phyloP scores from a whole-genome alignment of 2,113 vertebrate genomes.

The Corvus cornix region DNA sequence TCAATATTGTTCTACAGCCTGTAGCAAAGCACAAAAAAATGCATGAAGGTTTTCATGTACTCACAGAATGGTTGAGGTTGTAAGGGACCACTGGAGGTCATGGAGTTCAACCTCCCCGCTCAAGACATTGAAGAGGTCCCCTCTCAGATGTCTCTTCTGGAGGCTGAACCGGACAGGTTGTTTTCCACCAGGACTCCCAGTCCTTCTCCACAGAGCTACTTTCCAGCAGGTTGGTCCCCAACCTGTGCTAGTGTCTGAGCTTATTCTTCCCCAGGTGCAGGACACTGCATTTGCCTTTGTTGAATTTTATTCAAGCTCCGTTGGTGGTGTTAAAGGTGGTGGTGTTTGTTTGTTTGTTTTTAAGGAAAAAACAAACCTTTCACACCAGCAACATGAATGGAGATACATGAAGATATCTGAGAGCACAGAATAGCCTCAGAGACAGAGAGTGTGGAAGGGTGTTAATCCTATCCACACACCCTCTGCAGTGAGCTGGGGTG shows the following conservation, averaged over 20 bases:
- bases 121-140: neutral
- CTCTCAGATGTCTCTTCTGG: neutral
- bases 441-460: neutral
- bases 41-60: neutral
- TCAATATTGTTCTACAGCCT: neutral
- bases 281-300: neutral
- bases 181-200: neutral
- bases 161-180: neutral
- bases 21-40: neutral
- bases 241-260: neutral
- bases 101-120: accelerated
- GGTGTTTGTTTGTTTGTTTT: neutral
- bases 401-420: neutral
- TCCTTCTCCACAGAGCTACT: neutral
- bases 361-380: neutral
- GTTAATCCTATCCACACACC: neutral
- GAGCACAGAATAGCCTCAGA: neutral
- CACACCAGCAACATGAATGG: neutral
- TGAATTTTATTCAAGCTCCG: neutral
- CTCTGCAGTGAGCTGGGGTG: neutral
- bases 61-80: neutral
- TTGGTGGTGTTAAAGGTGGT: neutral
- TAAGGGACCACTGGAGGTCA: neutral
- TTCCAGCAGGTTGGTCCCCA: neutral
- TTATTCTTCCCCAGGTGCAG: neutral